Percentiles rank a stretch among this genome's conserved stretches.
phyloP scores from a whole-genome alignment of 1,140 invertebrate genomes.

The Trachelipus rathkii region DNA sequence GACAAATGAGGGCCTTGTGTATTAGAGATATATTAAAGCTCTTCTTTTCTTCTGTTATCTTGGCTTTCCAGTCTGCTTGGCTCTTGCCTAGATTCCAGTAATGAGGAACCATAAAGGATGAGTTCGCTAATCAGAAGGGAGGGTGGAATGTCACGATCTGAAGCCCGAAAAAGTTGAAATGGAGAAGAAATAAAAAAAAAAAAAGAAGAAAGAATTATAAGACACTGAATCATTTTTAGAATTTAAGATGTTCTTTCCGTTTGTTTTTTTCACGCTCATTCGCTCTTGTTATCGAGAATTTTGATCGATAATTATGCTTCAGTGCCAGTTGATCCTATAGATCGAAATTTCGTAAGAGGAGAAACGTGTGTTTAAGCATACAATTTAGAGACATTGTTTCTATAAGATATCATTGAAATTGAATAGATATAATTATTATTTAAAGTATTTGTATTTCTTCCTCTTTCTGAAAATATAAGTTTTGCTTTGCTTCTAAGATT shows the following conservation, averaged over 20 bases:
- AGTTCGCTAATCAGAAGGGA: slow-evolving; percentile 1
- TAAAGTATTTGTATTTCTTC: neutral
- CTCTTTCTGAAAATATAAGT: neutral
- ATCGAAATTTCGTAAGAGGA: neutral
- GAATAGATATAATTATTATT: slow-evolving; percentile 4
- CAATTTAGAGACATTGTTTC: neutral
- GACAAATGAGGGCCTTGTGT: neutral
- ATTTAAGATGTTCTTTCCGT: neutral
- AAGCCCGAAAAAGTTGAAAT: neutral
- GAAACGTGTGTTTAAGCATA: neutral
- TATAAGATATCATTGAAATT: slow-evolving; percentile 6
- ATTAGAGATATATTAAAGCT: slow-evolving; percentile 5
- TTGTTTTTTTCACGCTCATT: neutral
- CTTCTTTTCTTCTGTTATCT: neutral
- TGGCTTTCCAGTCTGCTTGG: slow-evolving; percentile 7
- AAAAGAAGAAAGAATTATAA: neutral
- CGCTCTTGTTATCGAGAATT: neutral
- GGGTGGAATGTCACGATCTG: neutral
- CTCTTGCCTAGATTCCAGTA: slow-evolving; percentile 1
- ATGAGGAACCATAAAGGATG: slow-evolving; percentile 2
- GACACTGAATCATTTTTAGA: neutral
- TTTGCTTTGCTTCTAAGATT: neutral
- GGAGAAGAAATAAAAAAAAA: no score
- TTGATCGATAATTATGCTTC: no score
- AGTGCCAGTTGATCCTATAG: no score